Base-by-base conservation (phyloP, 2,113 vertebrate species). In the Rhabdomys dilectus region DNA sequence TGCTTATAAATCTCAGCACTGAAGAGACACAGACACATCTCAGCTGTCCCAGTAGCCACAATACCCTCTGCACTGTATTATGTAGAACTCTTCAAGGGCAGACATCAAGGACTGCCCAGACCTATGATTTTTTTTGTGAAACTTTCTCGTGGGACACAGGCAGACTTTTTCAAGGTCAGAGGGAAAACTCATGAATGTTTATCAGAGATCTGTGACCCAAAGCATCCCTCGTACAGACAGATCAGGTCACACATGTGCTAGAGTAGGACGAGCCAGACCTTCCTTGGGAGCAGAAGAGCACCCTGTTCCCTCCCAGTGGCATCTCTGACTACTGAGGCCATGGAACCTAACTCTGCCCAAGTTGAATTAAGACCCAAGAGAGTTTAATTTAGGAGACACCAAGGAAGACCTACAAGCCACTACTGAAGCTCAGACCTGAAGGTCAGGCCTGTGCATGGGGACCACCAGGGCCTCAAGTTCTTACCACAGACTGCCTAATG, bases 161-260 rank as follows among this genome's bases (percentile, higher is more conserved):
- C 66, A 70, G 75, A 75, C 39, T 10, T 51, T 31, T 48, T 76
- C 10, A 68, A 85, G 77, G 45, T n/a, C 70, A 78, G 34, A 64
- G 51, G 36, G 11, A 21, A 84, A 60, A 36, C 39, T 15, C 1
- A 16, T 5, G 9, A 51, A 26, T 26, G 21, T 51, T 42, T 42
- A 51, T 56, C 17, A 39, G 51, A 22, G 70, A 15, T 45, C 7
- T 51, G 29, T 86, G 31, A 15, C 34, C 42, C 22, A 62, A 29
- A 72, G 42, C 93, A 39, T 36, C 62, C 93, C 68, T 42, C 29
- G n/a, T 24, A 4, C 8, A 73, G 80, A 26, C 58, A 36, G 75
- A 42, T 17, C 15, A 22, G 39, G 51, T 21, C 70, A 51, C 39
- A 51, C 5, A 5, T 0, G 0, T 56, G 11, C 24, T 12, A 5